Percentiles rank a stretch among this genome's conserved stretches.
Evolutionary conservation across 2,888 invertebrate genomes (phyloP).

Genomic region (Phyllotreta cruciferae): DNA sequence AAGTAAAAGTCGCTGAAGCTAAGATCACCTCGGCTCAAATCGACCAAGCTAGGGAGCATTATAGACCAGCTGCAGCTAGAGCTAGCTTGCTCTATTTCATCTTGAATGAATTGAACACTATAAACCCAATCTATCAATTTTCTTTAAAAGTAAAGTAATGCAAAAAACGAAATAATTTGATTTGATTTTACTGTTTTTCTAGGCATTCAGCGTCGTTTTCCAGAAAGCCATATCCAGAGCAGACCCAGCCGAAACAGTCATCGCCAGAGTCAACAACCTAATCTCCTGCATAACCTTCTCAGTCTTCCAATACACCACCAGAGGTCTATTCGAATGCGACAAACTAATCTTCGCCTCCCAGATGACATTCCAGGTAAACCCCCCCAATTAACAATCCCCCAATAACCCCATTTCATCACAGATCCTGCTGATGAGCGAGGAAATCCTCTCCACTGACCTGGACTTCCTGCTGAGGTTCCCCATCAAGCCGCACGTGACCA

Average conservation of each 20-base stretch:
- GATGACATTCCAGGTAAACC: constrained; percentile 88
- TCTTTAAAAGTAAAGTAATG: constrained; percentile 80
- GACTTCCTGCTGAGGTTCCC: constrained; percentile 95
- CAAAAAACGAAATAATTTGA: no score
- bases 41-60: constrained; percentile 89
- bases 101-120: constrained; percentile 92
- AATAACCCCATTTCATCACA: constrained; percentile 55
- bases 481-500: constrained; percentile 88
- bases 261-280: constrained; percentile 81
- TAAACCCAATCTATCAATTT: constrained; percentile 97
- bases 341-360: constrained; percentile 96
- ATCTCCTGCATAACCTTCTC: constrained; percentile 95
- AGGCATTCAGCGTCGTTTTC: constrained; percentile 97
- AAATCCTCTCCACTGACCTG: constrained; percentile 83
- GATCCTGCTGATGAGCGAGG: constrained; percentile 87
- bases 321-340: constrained; percentile 95
- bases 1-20: constrained; percentile 90
- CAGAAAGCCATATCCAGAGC: constrained; percentile 94
- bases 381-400: neutral
- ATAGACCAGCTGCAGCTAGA: constrained; percentile 87
- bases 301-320: constrained; percentile 92
- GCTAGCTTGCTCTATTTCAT: constrained; percentile 95
- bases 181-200: constrained; percentile 44
- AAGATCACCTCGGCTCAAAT: constrained; percentile 91
- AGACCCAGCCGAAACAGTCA: constrained; percentile 80